Evolutionary conservation across 1,140 invertebrate species (phyloP).

Genomic region (Manduca sexta): DNA sequence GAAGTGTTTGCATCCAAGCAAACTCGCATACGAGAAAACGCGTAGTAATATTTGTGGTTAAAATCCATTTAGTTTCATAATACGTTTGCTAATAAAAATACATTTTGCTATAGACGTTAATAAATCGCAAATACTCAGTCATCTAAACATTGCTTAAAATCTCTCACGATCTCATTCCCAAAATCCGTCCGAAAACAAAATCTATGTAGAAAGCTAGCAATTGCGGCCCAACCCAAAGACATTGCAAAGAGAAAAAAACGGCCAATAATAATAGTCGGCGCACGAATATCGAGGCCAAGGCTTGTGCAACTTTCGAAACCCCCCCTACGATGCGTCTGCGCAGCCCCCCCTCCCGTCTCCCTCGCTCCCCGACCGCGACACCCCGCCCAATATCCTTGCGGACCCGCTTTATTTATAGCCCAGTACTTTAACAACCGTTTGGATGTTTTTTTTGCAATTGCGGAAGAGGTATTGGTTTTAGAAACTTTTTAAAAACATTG

Average conservation of each 20-base stretch:
- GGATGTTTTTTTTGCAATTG: neutral
- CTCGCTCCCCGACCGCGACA: neutral
- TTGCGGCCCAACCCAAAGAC: neutral
- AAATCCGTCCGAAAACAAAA: too few relatives aligned
- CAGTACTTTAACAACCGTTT: neutral
- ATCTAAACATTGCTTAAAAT: too few relatives aligned
- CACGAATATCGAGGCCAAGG: conserved; percentile 27
- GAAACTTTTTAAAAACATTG: too few relatives aligned
- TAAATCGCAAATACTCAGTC: too few relatives aligned
- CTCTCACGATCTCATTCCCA: too few relatives aligned
- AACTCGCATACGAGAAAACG: too few relatives aligned
- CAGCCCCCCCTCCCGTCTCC: conserved; percentile 5
- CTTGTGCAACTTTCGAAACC: conserved; percentile 32
- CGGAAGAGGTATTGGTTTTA: neutral
- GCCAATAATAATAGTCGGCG: conserved; percentile 3
- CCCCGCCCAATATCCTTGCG: neutral
- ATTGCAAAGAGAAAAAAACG: neutral
- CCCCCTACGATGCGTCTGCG: neutral
- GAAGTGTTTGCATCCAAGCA: too few relatives aligned
- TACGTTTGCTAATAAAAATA: too few relatives aligned
- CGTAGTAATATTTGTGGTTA: too few relatives aligned
- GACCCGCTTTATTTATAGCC: conserved; percentile 7
- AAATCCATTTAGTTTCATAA: too few relatives aligned
- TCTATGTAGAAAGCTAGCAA: neutral
- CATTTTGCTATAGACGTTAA: too few relatives aligned